These are phyloP conservation scores for Cephus runcator DNA, from an alignment of 2,888 invertebrate genomes.

Conservation along the genomic window DNA sequence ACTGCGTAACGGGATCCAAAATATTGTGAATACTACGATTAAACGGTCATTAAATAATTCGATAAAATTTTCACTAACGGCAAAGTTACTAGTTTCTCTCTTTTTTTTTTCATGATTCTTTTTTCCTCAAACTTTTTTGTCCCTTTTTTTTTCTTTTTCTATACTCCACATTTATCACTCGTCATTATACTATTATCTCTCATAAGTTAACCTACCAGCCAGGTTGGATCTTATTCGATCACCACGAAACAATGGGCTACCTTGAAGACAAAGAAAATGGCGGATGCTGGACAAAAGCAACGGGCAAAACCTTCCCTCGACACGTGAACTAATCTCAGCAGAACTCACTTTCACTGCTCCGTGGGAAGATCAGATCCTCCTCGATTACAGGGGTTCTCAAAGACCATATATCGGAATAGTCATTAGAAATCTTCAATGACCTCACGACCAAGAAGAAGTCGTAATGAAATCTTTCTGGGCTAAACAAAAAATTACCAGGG, in stretches of 20 bases:
- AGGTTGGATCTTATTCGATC: slow-evolving; percentile 41
- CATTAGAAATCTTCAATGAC: no score
- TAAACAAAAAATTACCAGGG: neutral
- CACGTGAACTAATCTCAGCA: slow-evolving; percentile 46
- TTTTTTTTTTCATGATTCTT: slow-evolving; percentile 1
- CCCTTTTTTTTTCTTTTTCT: slow-evolving; percentile 5
- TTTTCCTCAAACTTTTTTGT: neutral
- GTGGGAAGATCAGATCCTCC: slow-evolving; percentile 44
- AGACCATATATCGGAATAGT: no score
- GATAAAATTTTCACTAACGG: neutral
- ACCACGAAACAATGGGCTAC: slow-evolving; percentile 51
- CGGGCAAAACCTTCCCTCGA: slow-evolving; percentile 40
- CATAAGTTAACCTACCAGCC: slow-evolving; percentile 1
- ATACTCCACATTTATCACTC: slow-evolving; percentile 11
- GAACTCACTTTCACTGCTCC: slow-evolving; percentile 53
- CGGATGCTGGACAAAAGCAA: slow-evolving; percentile 33
- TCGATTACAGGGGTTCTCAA: slow-evolving; percentile 23
- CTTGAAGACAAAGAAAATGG: slow-evolving; percentile 47
- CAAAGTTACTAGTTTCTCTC: slow-evolving; percentile 2
- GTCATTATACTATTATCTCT: slow-evolving; percentile 12
- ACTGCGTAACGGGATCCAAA: neutral
- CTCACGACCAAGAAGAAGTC: no score
- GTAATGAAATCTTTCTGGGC: neutral
- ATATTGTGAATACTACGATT: neutral
- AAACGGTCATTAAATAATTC: neutral